Base-by-base conservation (phyloP, 2,113 vertebrate species). In the Phoenicopterus ruber region DNA sequence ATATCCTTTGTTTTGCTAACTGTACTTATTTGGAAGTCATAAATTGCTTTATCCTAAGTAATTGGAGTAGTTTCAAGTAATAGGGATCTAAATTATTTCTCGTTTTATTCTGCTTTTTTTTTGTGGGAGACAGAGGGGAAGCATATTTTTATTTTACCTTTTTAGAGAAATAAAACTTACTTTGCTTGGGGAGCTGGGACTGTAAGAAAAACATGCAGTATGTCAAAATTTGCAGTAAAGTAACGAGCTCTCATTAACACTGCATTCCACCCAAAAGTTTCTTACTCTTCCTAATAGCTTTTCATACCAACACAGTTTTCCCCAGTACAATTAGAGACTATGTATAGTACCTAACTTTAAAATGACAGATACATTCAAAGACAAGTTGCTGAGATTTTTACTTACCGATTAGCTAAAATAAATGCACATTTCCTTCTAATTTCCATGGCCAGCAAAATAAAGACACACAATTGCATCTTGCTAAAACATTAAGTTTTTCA, bases 181-280 rank as follows among this genome's bases (percentile, higher is more conserved):
- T 82, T 95, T 82, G 61, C 80, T 84, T 77, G 42, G 28, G 40
- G 88, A 94, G 52, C 69, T 89, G 63, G 26, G 62, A 28, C 38
- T 91, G 65, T 34, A 58, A 88, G 80, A 32, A 88, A 92, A 93
- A 78, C 69, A 67, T 47, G 32, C 26, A 40, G 38, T 63, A 9
- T 90, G 76, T 92, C 86, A 91, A 94, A 88, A 94, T 74, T 78
- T 92, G 76, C 57, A 57, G 61, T 71, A 74, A 94, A 81, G 82
- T 94, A 95, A 95, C 93, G 92, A 96, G 95, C 77, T 92, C 92
- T 95, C 94, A 92, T 95, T 95, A 96, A 90, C 80, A 57, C 63
- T 86, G 26, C 57, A 79, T 95, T 95, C 83, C 44, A 95, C 77
- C 86, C 90, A 40, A 73, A 94, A 94, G 32, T 84, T 96, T 88